Evolutionary conservation across 2,113 vertebrate genomes (phyloP).

Genomic region (Cyrtonyx montezumae): DNA sequence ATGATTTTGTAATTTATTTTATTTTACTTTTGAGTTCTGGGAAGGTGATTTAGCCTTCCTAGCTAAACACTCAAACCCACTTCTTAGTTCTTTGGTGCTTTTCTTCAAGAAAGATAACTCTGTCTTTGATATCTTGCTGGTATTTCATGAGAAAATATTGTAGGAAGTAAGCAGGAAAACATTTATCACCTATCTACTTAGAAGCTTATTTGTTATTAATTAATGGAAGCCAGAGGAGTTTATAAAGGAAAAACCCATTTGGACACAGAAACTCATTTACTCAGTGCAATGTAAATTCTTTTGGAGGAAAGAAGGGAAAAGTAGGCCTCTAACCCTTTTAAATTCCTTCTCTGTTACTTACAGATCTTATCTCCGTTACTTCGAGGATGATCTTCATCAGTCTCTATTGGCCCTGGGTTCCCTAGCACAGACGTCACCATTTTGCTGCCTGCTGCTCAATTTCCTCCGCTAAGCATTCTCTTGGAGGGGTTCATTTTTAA

Average conservation of each 20-base stretch:
- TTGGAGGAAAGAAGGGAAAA: neutral
- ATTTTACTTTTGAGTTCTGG: neutral
- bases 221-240: neutral
- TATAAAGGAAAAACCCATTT: neutral
- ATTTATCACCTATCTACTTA: neutral
- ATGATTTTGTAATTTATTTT: neutral
- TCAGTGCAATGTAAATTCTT: neutral
- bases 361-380: neutral
- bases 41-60: neutral
- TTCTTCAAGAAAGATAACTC: neutral
- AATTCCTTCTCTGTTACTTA: neutral
- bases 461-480: neutral
- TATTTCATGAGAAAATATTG: neutral
- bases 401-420: neutral
- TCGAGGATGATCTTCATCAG: constrained; percentile 16
- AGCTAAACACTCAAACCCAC: neutral
- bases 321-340: neutral
- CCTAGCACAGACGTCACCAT: neutral
- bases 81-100: neutral
- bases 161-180: neutral
- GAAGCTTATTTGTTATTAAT: neutral
- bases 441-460: neutral
- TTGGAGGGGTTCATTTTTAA: neutral
- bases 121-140: neutral
- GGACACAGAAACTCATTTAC: neutral